Conservation (phyloP, 2,888 invertebrate species). For the Caenorhabditis sp. region DNA sequence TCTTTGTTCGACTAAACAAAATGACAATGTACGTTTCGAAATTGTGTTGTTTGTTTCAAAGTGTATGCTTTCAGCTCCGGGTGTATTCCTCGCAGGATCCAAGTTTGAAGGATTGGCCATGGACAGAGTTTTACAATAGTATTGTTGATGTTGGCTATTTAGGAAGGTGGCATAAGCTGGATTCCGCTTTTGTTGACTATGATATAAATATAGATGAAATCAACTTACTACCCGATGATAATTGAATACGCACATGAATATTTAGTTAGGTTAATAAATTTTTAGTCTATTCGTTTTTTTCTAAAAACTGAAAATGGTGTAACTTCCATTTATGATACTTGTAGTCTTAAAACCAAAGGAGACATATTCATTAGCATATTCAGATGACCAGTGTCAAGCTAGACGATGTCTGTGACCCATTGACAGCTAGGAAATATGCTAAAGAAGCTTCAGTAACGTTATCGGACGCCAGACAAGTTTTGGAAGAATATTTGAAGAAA, state of each 20-base stretch:
- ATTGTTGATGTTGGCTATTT: slow-evolving; percentile 62
- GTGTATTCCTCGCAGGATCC: slow-evolving; percentile 56
- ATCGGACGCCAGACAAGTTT: slow-evolving; percentile 13
- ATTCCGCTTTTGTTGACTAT: slow-evolving; percentile 53
- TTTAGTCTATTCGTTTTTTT: too few relatives aligned
- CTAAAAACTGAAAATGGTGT: too few relatives aligned
- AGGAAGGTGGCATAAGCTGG: slow-evolving; percentile 56
- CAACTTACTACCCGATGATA: slow-evolving; percentile 27
- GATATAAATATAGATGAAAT: slow-evolving; percentile 52
- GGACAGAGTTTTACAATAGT: slow-evolving; percentile 57
- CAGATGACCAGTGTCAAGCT: slow-evolving; percentile 2
- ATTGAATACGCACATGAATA: not conserved
- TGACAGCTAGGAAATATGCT: slow-evolving; percentile 15
- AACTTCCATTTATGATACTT: too few relatives aligned
- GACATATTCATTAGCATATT: too few relatives aligned
- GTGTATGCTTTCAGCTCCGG: slow-evolving; percentile 30
- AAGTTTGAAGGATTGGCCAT: slow-evolving; percentile 55
- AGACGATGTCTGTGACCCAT: slow-evolving; percentile 31
- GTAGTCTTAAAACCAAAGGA: too few relatives aligned
- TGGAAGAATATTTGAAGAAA: slow-evolving; percentile 20
- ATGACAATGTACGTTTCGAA: slow-evolving; percentile 46
- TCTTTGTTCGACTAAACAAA: slow-evolving; percentile 52
- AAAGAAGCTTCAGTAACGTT: slow-evolving; percentile 6
- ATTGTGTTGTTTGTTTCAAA: not conserved
- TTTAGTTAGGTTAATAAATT: not conserved